Conservation (phyloP, 1,140 invertebrate genomes). For the Ganaspis sp. region DNA sequence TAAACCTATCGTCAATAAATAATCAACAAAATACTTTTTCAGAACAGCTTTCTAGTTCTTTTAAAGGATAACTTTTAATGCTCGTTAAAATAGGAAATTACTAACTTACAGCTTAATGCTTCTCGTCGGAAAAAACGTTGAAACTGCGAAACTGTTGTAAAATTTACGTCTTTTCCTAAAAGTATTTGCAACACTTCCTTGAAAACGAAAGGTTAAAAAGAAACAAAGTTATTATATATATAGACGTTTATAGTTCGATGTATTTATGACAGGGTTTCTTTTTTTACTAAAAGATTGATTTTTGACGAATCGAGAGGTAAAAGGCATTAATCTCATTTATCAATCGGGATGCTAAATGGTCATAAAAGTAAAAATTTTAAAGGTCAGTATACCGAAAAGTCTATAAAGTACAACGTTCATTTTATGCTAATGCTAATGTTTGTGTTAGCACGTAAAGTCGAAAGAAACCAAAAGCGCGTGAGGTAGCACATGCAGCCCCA, state of each 20-base stretch:
- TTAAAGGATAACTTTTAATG: not conserved
- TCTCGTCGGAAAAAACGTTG: not conserved
- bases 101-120: not conserved
- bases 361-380: not conserved
- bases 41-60: not conserved
- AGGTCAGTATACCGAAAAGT: not conserved
- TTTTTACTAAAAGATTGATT: too few species aligned
- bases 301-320: too few species aligned
- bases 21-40: not conserved
- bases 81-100: not conserved
- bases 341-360: not conserved
- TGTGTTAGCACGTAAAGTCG: conserved; percentile 1
- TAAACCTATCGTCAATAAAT: too few species aligned
- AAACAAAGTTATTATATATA: not conserved
- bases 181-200: not conserved
- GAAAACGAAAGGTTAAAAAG: not conserved
- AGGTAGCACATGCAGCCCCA: conserved; percentile 9
- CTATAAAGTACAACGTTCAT: not conserved
- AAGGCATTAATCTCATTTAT: not conserved
- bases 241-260: not conserved
- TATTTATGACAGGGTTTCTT: too few species aligned
- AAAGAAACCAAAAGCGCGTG: not conserved
- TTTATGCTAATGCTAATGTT: conserved; percentile 25
- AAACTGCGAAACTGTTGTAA: not conserved
- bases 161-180: conserved; percentile 8